Percentiles rank a stretch among this genome's conserved stretches.
Conservation (phyloP, 1,140 invertebrate species). For the Scaptodrosophila lebanonensis region DNA sequence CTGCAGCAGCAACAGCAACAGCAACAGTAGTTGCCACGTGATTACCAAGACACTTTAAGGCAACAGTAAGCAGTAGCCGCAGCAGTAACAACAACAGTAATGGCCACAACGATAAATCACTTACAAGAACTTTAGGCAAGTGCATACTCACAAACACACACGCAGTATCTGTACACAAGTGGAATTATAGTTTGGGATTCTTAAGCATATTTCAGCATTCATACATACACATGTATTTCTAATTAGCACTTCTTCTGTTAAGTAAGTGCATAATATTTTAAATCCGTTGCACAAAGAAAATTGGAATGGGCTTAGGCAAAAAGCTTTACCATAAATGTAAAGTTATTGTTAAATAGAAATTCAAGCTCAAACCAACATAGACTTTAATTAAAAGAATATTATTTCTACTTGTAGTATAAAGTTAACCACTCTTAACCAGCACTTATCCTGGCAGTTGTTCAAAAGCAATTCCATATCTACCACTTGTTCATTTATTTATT, state of each 20-base stretch:
- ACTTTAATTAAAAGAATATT: no score
- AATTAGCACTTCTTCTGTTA: no score
- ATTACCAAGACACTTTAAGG: slow-evolving; percentile 45
- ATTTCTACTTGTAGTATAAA: no score
- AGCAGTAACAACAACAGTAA: slow-evolving; percentile 8
- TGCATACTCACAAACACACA: slow-evolving; percentile 2
- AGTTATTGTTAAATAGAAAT: no score
- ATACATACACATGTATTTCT: slow-evolving; percentile 50
- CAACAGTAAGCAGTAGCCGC: slow-evolving; percentile 8
- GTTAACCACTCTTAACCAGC: no score
- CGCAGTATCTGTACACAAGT: slow-evolving; percentile 58
- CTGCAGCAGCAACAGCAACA: neutral
- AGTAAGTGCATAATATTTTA: no score
- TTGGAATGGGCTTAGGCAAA: slow-evolving; percentile 13
- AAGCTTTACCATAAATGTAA: slow-evolving; percentile 17
- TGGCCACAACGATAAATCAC: slow-evolving; percentile 59
- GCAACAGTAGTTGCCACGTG: slow-evolving; percentile 38
- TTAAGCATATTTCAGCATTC: slow-evolving; percentile 38
- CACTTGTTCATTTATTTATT: no score
- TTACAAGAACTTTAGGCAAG: slow-evolving; percentile 48
- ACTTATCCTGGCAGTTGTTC: no score
- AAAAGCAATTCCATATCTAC: no score
- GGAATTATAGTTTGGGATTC: slow-evolving; percentile 55
- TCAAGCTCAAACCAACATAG: no score
- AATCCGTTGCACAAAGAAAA: no score